Conservation (phyloP, 37 sponge, comb jelly and placozoan genomes). For the Lycopodina hypogea region DNA sequence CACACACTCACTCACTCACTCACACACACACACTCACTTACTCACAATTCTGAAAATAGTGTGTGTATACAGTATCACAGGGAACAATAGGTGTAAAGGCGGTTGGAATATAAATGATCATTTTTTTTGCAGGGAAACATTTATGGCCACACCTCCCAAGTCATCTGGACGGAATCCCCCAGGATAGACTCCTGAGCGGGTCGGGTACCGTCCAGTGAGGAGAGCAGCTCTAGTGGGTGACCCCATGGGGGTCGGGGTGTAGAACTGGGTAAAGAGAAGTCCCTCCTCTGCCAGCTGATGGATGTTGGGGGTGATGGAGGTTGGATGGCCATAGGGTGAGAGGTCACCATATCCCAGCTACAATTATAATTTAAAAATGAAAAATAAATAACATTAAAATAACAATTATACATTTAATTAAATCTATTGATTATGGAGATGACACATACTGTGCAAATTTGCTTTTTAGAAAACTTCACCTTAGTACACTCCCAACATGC, state of each 20-base stretch:
- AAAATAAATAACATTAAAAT: not conserved
- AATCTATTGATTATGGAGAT: not conserved
- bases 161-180: conserved; percentile 36
- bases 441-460: not conserved
- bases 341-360: conserved; percentile 71
- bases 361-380: not conserved
- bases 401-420: not conserved
- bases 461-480: not conserved
- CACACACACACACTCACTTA: too few species aligned
- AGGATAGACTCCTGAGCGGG: conserved; percentile 60
- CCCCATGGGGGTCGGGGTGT: conserved; percentile 48
- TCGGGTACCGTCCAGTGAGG: conserved; percentile 66
- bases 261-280: conserved; percentile 53
- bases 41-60: too few species aligned
- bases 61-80: too few species aligned
- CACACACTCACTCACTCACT: too few species aligned
- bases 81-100: too few species aligned
- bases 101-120: too few species aligned
- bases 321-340: conserved; percentile 48
- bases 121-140: too few species aligned
- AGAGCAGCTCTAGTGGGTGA: conserved; percentile 58
- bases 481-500: too few species aligned
- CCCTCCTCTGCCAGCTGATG: conserved; percentile 37
- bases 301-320: conserved; percentile 52
- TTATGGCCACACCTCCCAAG: conserved; percentile 64